Percentiles rank a stretch among this genome's conserved stretches.
Conservation (phyloP, 2,113 vertebrate species). For the Nestor notabilis region DNA sequence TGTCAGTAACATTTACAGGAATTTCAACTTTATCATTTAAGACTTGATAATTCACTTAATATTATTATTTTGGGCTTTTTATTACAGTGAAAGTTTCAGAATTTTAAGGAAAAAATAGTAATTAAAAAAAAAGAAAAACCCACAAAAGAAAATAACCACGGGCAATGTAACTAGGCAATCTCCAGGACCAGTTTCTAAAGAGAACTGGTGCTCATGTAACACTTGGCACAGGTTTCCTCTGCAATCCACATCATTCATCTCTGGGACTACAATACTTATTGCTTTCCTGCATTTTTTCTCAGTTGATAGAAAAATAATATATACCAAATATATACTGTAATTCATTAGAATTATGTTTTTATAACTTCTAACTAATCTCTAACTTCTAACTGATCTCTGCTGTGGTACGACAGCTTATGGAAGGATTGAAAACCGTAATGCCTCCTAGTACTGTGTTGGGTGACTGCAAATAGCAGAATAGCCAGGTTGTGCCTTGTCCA, state of each 20-base stretch:
- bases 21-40: neutral
- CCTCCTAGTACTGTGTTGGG: neutral
- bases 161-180: neutral
- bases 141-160: neutral
- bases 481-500: neutral
- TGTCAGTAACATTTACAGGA: neutral
- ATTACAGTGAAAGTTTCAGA: neutral
- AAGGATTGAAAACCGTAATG: neutral
- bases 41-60: neutral
- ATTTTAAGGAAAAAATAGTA: neutral
- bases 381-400: neutral
- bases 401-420: neutral
- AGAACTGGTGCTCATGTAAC: neutral
- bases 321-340: neutral
- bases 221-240: neutral
- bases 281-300: neutral
- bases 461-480: neutral
- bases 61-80: neutral
- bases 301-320: neutral
- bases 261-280: neutral
- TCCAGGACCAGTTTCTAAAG: neutral
- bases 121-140: neutral
- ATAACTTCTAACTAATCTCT: neutral
- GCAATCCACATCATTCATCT: neutral
- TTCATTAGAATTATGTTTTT: neutral